Evolutionary conservation across 2,797 vertebrate species (phyloP).

Genomic region (Danio albolineatus): DNA sequence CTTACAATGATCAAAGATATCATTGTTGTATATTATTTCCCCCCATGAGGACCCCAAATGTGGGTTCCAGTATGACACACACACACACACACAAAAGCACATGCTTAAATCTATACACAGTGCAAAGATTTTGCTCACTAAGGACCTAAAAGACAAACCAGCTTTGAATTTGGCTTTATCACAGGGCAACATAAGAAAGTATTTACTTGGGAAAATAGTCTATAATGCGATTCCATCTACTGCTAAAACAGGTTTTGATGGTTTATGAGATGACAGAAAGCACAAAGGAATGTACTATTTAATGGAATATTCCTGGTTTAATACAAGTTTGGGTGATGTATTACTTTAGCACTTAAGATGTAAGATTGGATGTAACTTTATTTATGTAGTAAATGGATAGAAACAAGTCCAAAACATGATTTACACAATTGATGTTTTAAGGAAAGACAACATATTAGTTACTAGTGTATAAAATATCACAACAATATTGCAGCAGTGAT

Average conservation of each 20-base stretch:
- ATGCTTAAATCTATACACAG: slow-evolving; percentile 34
- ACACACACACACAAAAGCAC: slow-evolving; percentile 23
- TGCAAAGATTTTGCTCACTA: slow-evolving; percentile 32
- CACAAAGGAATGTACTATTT: not conserved
- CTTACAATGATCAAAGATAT: slow-evolving; percentile 94
- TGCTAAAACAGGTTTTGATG: not conserved
- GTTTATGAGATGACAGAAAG: not conserved
- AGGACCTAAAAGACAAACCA: slow-evolving; percentile 41
- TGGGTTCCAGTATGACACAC: slow-evolving; percentile 80
- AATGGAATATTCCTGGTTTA: not conserved
- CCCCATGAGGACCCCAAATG: slow-evolving; percentile 83
- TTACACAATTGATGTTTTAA: too few relatives aligned
- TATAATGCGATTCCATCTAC: not conserved
- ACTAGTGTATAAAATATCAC: too few relatives aligned
- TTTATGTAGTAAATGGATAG: too few relatives aligned
- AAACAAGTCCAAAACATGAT: too few relatives aligned
- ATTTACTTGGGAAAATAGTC: slow-evolving; percentile 25
- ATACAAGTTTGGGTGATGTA: not conserved
- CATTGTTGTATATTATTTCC: slow-evolving; percentile 89
- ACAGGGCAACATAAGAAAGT: slow-evolving; percentile 26
- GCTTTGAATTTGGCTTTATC: slow-evolving; percentile 40
- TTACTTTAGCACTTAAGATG: not conserved
- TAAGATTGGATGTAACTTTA: not conserved
- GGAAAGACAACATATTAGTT: too few relatives aligned
- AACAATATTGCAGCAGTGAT: too few relatives aligned